Base-by-base conservation (phyloP, 1,140 invertebrate species). In the Panagrolaimus sp. region DNA sequence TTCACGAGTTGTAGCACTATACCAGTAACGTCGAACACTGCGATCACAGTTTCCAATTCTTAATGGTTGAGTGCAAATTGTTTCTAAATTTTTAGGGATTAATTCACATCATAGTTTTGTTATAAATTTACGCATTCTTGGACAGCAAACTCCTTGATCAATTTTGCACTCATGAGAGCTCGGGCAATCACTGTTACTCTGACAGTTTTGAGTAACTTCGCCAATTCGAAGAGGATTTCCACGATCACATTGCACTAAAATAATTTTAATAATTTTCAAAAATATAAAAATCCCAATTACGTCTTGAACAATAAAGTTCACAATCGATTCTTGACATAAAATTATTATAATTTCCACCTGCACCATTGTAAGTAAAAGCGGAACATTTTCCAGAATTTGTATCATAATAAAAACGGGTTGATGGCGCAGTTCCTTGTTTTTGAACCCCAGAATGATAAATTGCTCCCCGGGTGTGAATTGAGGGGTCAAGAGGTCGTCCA, bases 281-380 rank as follows among this genome's bases (percentile, higher is more conserved):
- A 43, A 15, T 44, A 7, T 73, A 65, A 26, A 72, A 38, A 4
- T 69, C 24, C 38, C 69, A 77, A 3, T 76, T 17, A 4, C 72
- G 15, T n/a, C 24, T 63, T n/a, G 71, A 69, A 46, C 76, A 78
- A 45, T 73, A 78, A 32, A 71, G 55, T 15, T 70, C 21, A 55
- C 76, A 78, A 14, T 77, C 71, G 43, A 76, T 46, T 43, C 70
- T 63, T 6, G 68, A 65, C 24, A 73, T 52, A 63, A 78, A 78
- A 63, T 78, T 78, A 64, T 78, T 78, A 62, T 70, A 78, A 62
- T 78, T 78, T 6, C 76, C 76, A 10, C 73, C 76, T 70, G 76
- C 76, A 21, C 73, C 73, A 1, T 62, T 52, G 48, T 78, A 78
- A 17, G 69, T 70, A 66, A 78, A 78, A 4, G 63, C 55, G 8